Evolutionary conservation across 2,888 invertebrate genomes (phyloP), one percentile per base, ranked within the genome.

Genomic region (Caradrina kadenii): DNA sequence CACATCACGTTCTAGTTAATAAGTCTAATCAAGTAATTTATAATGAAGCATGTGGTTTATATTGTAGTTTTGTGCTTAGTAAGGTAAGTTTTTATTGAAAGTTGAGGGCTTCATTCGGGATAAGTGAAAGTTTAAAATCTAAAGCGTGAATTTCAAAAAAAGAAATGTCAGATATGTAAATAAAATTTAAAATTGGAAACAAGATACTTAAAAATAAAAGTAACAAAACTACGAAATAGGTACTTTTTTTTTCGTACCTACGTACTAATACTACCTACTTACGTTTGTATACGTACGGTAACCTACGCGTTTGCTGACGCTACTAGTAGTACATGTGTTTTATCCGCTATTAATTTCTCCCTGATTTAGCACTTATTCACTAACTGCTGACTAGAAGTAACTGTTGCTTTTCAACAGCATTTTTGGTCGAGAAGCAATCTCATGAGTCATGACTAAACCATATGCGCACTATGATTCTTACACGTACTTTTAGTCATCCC

Each of bases 21-120:
- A 79, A 42, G 35, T 50, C 19, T 65, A 50, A 60, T 42, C 0
- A 35, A 68, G 39, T 54, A 42, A 70, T 50, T 68, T 63, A 81
- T 68, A 63, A 88, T 88, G 88, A 82, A 75, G 65, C 59, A 80
- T 76, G 75, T 82, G 65, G 79, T 85, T 56, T 85, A 39, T 80
- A 71, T 85, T 61, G 67, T 88, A 68, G 55, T 85, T 73, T 74
- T 87, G 64, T 83, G 79, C 65, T 62, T 84, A 45, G 59, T 76
- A 72, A 86, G 88, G 88, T 89, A 84, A 79, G 87, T 87, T 62
- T 50, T 49, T 64, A 1, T 26, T 21, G 49, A 22, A 26, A 3
- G 11, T 26, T 58, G n/a, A 26, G 39, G 13, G n/a, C 64, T 62
- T 45, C 15, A 21, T 22, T 52, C 15, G 17, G n/a, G 7, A 11